phyloP scores from a whole-genome alignment of 2,888 invertebrate genomes.

The Odontothrips loti region DNA sequence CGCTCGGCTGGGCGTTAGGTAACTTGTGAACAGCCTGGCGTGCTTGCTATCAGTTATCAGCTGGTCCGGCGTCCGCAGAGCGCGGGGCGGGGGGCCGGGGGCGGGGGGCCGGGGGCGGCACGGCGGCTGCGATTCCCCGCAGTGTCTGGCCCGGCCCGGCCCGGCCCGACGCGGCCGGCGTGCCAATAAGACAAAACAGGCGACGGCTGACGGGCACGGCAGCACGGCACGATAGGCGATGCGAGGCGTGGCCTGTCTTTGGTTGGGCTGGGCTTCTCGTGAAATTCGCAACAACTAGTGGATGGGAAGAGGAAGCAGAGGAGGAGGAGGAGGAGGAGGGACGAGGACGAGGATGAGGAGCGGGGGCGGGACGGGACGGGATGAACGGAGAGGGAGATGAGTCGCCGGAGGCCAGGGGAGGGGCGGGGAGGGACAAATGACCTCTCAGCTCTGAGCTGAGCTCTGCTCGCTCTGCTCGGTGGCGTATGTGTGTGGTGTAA shows the following conservation, averaged over 20 bases:
- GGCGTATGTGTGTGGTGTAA: too few relatives aligned
- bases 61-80: too few relatives aligned
- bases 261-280: not conserved
- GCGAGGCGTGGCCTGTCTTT: too few relatives aligned
- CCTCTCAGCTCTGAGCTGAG: too few relatives aligned
- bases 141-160: not conserved
- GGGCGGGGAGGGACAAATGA: not conserved
- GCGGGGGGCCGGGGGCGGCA: not conserved
- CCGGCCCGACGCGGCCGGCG: not conserved
- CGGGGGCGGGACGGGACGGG: not conserved
- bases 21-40: not conserved
- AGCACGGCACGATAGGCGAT: not conserved
- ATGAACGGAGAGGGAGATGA: not conserved
- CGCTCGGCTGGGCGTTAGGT: not conserved
- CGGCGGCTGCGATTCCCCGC: not conserved
- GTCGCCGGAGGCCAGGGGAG: not conserved
- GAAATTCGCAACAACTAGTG: constrained; percentile 12
- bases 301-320: not conserved
- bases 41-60: not conserved
- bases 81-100: not conserved
- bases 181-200: not conserved
- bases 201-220: not conserved
- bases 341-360: not conserved
- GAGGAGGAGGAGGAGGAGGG: not conserved
- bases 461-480: too few relatives aligned